Base-by-base conservation (phyloP, 2,888 invertebrate genomes). In the Brenthis hecate region DNA sequence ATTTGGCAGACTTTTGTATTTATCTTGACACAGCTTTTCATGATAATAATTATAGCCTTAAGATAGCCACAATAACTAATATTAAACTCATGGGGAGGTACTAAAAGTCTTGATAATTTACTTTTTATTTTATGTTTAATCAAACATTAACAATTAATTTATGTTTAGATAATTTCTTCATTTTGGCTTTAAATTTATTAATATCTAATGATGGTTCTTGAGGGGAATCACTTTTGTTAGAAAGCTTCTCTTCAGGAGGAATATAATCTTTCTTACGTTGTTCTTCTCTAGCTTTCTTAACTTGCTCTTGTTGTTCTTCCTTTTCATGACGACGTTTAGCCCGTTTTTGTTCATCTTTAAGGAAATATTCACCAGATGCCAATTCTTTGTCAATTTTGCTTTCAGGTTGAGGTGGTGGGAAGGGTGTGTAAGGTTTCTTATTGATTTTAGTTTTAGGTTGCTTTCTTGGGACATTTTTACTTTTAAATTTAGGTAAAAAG, bases 401-500 rank as follows among this genome's bases (percentile, higher is more conserved):
- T 83, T 98, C 97, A 14, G 95, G 94, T 83, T 97, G 99, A 4
- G 97, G 94, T 3, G 99, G 99, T 68, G 99, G 99, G 94, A 99
- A 99, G 28, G 99, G 99, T 72, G 99, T 99, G 84, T 99, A 99
- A 13, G 96, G 95, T 84, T 97, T 97, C 94, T 99, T 99, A n/a
- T 94, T 93, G 77, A 95, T 96, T 88, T 97, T 98, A 77, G 96
- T 96, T 84, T 96, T 97, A 3, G 98, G 97, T 83, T 97, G 96
- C 82, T 98, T 98, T 16, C 98, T 94, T 83, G 98, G 97, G 1
- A 98, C 95, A 92, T 97, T 99, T 86, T 98, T 96, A 67, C 95
- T 95, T 80, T 96, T 97, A 85, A 99, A 99, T 80, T 98, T 98
- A 0, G 99, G 99, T 75, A 99, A 88, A 89, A 99, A 99, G 74